Conservation (phyloP, 2,888 invertebrate genomes). For the Beris chalybata region DNA sequence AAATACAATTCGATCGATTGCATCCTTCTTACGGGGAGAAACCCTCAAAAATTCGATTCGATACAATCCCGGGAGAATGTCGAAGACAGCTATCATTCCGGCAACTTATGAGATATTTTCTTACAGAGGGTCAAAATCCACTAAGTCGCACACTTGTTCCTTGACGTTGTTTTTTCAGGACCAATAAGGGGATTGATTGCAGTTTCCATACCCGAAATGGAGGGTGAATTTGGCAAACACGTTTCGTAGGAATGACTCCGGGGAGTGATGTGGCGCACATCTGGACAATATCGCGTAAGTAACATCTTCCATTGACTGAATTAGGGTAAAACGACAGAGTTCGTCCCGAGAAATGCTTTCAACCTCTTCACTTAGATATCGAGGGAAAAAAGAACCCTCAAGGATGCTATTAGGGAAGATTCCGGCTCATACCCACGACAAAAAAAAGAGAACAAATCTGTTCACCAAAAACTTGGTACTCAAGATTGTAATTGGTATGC, state of each 20-base stretch:
- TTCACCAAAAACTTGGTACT: slow-evolving; percentile 15
- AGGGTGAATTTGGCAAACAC: slow-evolving; percentile 28
- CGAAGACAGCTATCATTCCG: not conserved
- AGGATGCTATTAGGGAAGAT: slow-evolving; percentile 27
- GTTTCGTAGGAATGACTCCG: slow-evolving; percentile 13
- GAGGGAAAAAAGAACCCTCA: slow-evolving; percentile 8
- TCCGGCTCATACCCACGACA: not conserved
- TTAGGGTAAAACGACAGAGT: slow-evolving; percentile 20
- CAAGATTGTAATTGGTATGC: slow-evolving; percentile 29
- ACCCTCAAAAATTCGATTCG: slow-evolving; percentile 11
- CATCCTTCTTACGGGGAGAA: slow-evolving; percentile 16
- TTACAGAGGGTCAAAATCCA: not conserved
- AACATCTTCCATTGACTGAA: slow-evolving; percentile 27
- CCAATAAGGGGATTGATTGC: too few relatives aligned
- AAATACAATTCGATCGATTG: slow-evolving; percentile 11
- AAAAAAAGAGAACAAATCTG: slow-evolving; percentile 12
- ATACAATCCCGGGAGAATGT: slow-evolving; percentile 5
- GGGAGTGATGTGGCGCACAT: slow-evolving; percentile 25
- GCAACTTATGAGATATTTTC: slow-evolving; percentile 4
- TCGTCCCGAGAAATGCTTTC: slow-evolving; percentile 29
- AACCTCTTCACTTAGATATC: slow-evolving; percentile 25
- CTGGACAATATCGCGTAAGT: slow-evolving; percentile 33
- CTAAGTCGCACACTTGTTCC: too few relatives aligned
- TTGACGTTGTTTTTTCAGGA: too few relatives aligned
- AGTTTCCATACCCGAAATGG: not conserved